Base-by-base conservation (phyloP, 1,140 invertebrate genomes). In the Drosophila triauraria region DNA sequence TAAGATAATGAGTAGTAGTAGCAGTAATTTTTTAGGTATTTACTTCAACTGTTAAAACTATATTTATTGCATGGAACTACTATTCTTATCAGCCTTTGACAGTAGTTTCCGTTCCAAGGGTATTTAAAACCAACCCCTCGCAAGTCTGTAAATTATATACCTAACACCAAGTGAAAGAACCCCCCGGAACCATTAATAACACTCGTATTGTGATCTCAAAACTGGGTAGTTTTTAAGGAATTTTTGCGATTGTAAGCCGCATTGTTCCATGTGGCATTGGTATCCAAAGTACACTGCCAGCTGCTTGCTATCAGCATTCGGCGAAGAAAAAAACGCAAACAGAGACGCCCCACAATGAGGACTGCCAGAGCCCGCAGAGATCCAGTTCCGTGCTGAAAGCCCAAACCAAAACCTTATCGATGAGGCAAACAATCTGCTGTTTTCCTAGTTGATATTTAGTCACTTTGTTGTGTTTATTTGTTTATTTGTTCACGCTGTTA, bases 401-500 rank as follows among this genome's bases (percentile, higher is more conserved):
- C 43, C 17, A 76, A 80, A 43, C 30, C 60, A 23, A 27, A 57
- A 15, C 67, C 53, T 72, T 72, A 72, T 71, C 70, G n/a, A 7
- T 46, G 35, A 58, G 40, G n/a, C 25, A 44, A 64, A 67, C 46
- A 75, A 53, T 64, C 46, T 70, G 42, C 44, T 74, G 47, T 43
- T 65, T 56, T 65, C 54, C 40, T 72, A 53, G 51, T 86, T 68
- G 43, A 62, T 62, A 67, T 35, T 68, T 46, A 78, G 67, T 63
- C 62, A 68, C 64, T 67, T 68, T 72, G 54, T 81, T 82, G 53
- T 82, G 40, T 56, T 42, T 42, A 0, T 77, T 42, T 42, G 2
- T 77, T 82, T 88, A 67, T 88, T 87, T 80, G 79, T 82, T 88
- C 75, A 84, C 60, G 80, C 50, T 63, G 82, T 88, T 88, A 88